A percentile compares a stretch with the other conserved stretches of the same genome.
These are phyloP conservation scores for Drosophila ezoana DNA, from an alignment of 2,888 invertebrate genomes.

Conservation along the genomic window DNA sequence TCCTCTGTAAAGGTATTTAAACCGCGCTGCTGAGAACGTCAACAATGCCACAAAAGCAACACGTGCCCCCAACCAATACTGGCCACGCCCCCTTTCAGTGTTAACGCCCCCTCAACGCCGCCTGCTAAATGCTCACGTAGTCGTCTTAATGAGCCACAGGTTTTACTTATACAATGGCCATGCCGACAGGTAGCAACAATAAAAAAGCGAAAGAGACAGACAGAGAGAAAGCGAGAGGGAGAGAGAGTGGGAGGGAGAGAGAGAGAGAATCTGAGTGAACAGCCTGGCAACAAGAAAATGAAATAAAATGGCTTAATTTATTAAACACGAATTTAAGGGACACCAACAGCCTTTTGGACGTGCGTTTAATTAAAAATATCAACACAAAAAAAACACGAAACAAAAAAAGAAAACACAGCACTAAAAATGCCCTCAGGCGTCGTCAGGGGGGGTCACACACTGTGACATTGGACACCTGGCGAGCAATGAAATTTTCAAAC, in stretches of 20 bases:
- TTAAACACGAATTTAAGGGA: conserved; percentile 56
- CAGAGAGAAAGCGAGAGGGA: conserved; percentile 7
- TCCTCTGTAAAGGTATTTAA: conserved; percentile 1
- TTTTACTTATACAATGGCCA: conserved; percentile 37
- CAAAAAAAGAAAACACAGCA: conserved; percentile 11
- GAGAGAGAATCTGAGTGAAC: conserved; percentile 7
- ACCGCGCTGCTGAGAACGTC: conserved; percentile 34
- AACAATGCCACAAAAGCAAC: conserved; percentile 70
- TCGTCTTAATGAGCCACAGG: conserved; percentile 65
- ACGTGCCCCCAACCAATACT: conserved; percentile 51
- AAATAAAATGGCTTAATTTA: conserved; percentile 70
- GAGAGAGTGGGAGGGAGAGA: not conserved
- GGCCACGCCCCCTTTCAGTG: not conserved
- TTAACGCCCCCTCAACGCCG: conserved; percentile 14
- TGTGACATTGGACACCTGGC: conserved; percentile 41
- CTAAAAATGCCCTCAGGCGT: conserved; percentile 8
- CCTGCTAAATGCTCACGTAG: conserved; percentile 61
- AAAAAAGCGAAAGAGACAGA: conserved; percentile 1
- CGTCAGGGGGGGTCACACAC: not conserved
- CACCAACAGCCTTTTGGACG: conserved; percentile 31
- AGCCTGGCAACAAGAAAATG: conserved; percentile 40
- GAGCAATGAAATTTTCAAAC: conserved; percentile 59
- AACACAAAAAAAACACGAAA: conserved; percentile 8
- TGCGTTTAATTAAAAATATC: conserved; percentile 63
- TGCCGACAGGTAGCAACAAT: conserved; percentile 43